Evolutionary conservation across 2,797 vertebrate genomes (phyloP), one percentile per base, ranked within the genome.

Genomic region (Pseudomugil gertrudae): DNA sequence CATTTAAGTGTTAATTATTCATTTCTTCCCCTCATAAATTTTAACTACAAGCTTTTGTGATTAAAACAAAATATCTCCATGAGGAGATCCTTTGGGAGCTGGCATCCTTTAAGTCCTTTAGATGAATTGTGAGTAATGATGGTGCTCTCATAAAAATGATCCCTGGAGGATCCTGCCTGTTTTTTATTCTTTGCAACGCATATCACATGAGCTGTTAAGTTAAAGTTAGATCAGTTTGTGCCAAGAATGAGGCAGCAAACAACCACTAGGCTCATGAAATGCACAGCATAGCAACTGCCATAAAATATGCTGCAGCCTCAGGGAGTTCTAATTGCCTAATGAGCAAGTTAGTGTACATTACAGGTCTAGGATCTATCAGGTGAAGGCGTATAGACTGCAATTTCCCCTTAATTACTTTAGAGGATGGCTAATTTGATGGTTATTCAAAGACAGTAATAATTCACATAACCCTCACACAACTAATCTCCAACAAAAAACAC

Each of bases 1-100:
- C 83, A 85, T 92, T 92, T 90, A 91, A 92, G 89, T 91, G 88
- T 90, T 92, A 91, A 93, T 91, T 92, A 92, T 90, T 89, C 83
- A 73, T 89, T 91, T 89, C 78, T 79, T 72, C 80, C 85, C 86
- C 83, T 90, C 89, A 90, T 92, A 89, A 90, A 92, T 91, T 92
- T 92, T 92, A 89, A 92, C 84, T 60, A 86, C 80, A 77, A 83
- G 89, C 84, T 89, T 92, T 91, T 92, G 89, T 92, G 89, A 93
- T 92, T 93, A 91, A 91, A 90, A 92, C 87, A 91, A 93, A 91
- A 91, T 87, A 91, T 86, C 79, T 87, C 85, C 78, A 72, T n/a
- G 19, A 89, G 87, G 79, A 70, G 80, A 83, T 91, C 90, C 87
- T 77, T 76, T 84, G 87, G 89, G 92, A 89, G 71, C 78, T 76